phyloP scores from a whole-genome alignment of 2,888 invertebrate genomes.

The Caenorhabditis sinica region DNA sequence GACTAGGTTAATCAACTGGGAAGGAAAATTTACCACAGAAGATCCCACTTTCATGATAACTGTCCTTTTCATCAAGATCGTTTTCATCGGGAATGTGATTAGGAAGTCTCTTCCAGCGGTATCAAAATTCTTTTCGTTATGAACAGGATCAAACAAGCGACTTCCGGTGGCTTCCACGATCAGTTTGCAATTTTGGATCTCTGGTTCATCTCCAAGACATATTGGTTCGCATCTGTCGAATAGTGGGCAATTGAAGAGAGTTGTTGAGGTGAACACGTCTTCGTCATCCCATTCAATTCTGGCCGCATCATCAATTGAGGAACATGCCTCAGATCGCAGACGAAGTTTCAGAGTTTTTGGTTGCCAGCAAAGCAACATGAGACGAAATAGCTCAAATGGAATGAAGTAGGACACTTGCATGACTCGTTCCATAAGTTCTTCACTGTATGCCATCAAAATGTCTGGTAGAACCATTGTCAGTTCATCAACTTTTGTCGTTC shows the following conservation, averaged over 20 bases:
- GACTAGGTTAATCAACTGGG: not conserved
- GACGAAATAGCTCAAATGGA: slow-evolving; percentile 48
- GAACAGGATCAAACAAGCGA: slow-evolving; percentile 36
- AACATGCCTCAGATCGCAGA: slow-evolving; percentile 46
- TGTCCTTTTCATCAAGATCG: slow-evolving; percentile 14
- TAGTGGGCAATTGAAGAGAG: slow-evolving; percentile 29
- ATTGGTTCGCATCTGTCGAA: slow-evolving; percentile 33
- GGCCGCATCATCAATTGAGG: slow-evolving; percentile 50
- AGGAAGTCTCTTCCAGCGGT: slow-evolving; percentile 48
- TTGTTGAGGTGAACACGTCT: slow-evolving; percentile 44
- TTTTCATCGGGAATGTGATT: slow-evolving; percentile 31
- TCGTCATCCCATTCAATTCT: slow-evolving; percentile 61
- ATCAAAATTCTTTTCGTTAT: slow-evolving; percentile 32
- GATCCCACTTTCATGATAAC: slow-evolving; percentile 9
- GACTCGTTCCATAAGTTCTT: slow-evolving; percentile 19
- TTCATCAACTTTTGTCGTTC: slow-evolving; percentile 31
- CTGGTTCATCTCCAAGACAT: slow-evolving; percentile 39
- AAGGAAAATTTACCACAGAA: slow-evolving; percentile 29
- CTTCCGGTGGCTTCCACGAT: slow-evolving; percentile 32
- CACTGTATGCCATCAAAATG: slow-evolving; percentile 31
- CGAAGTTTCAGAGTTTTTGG: slow-evolving; percentile 48
- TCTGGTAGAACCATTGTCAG: slow-evolving; percentile 59
- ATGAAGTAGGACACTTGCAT: slow-evolving; percentile 45
- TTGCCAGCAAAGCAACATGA: slow-evolving; percentile 41
- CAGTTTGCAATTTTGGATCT: slow-evolving; percentile 25